Conservation (phyloP, 2,797 vertebrate genomes). For the Nyctibius grandis region DNA sequence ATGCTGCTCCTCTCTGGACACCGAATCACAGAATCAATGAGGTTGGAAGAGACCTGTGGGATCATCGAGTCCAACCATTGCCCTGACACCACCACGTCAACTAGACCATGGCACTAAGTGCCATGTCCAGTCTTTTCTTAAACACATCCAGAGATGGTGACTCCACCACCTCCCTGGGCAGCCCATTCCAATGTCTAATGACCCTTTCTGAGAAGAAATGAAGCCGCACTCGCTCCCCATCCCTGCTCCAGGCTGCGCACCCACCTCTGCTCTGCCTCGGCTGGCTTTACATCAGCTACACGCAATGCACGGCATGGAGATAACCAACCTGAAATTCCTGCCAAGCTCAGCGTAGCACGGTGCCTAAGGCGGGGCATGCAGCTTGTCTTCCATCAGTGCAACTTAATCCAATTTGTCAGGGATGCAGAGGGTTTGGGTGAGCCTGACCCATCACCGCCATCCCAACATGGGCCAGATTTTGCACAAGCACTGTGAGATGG, state of each 20-base stretch:
- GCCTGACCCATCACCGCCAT: accelerated
- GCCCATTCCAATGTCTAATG: too few species aligned
- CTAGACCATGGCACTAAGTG: too few species aligned
- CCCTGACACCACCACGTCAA: too few species aligned
- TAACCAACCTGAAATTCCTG: background rate
- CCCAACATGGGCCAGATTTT: accelerated
- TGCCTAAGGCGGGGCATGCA: background rate
- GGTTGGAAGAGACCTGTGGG: too few species aligned
- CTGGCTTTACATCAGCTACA: background rate
- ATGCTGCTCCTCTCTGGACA: background rate
- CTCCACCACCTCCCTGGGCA: too few species aligned
- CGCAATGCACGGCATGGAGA: accelerated
- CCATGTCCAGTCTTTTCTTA: too few species aligned
- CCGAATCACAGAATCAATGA: too few species aligned
- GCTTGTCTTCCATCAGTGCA: background rate
- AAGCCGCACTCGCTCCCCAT: background rate
- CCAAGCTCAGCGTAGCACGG: background rate
- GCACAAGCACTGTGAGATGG: background rate
- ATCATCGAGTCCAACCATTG: too few species aligned
- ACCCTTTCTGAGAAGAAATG: too few species aligned
- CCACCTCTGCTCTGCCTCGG: background rate
- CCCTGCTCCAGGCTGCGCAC: background rate
- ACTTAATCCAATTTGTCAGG: slow-evolving; percentile 17
- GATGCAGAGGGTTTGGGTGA: background rate
- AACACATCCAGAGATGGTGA: too few species aligned